A percentile compares a stretch with the other conserved stretches of the same genome.
Conservation (phyloP, 2,797 vertebrate species). For the Malurus leucopterus region DNA sequence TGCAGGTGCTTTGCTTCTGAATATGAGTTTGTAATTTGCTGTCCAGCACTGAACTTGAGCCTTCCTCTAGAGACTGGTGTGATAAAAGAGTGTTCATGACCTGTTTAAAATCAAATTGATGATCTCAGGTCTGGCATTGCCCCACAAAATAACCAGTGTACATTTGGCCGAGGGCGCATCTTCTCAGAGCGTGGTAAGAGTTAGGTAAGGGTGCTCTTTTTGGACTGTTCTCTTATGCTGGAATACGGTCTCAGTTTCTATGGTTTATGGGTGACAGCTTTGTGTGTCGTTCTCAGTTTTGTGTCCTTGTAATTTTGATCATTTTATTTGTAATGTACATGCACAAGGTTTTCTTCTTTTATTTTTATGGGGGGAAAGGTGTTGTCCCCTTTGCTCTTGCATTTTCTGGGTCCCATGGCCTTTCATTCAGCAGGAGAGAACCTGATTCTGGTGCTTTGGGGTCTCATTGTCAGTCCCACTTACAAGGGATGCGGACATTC, state of each 20-base stretch:
- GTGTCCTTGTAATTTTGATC: not conserved
- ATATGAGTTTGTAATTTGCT: not conserved
- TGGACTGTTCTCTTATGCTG: not conserved
- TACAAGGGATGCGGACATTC: not conserved
- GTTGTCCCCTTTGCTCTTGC: not conserved
- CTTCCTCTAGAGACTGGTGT: not conserved
- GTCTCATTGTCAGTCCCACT: not conserved
- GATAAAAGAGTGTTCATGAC: not conserved
- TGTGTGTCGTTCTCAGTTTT: not conserved
- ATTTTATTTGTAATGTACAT: fast-evolving
- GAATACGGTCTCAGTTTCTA: not conserved
- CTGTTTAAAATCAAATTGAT: not conserved
- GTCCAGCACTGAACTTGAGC: not conserved
- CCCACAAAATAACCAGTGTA: not conserved
- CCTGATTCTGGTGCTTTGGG: not conserved
- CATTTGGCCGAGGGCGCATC: fast-evolving
- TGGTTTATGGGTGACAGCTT: not conserved
- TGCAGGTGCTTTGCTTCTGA: not conserved
- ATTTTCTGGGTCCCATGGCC: not conserved
- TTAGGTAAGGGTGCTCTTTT: not conserved
- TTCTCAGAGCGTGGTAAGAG: not conserved
- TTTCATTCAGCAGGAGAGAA: not conserved
- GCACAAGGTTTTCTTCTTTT: not conserved
- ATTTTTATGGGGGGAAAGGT: fast-evolving
- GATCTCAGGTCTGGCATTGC: not conserved